These are phyloP conservation scores for Papilio machaon DNA, from an alignment of 1,140 invertebrate species.

Conservation along the genomic window DNA sequence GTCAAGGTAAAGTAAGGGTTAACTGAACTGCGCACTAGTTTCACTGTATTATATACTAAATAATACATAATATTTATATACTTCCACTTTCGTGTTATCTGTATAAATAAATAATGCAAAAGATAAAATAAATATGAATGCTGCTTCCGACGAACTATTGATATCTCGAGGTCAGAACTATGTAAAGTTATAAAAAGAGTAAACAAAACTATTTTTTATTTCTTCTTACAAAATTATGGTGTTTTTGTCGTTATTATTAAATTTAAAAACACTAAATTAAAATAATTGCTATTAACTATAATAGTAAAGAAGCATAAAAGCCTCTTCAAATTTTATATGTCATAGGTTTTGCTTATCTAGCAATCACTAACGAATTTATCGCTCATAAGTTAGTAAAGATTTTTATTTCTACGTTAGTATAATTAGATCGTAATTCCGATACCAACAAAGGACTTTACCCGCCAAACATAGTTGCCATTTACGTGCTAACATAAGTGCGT, in stretches of 20 bases:
- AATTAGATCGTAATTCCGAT: background rate
- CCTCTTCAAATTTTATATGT: background rate
- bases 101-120: too few species aligned
- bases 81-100: too few species aligned
- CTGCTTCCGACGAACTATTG: background rate
- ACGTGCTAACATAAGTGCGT: background rate
- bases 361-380: too few species aligned
- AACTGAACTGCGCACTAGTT: background rate
- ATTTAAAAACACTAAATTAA: background rate
- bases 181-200: background rate
- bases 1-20: conserved; percentile 5
- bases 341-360: too few species aligned
- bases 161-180: background rate
- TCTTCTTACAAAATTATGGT: background rate
- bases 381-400: too few species aligned
- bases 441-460: background rate
- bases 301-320: background rate
- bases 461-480: conserved; percentile 2
- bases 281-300: background rate
- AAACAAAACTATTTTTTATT: background rate
- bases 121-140: background rate
- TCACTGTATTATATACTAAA: background rate
- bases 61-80: too few species aligned
- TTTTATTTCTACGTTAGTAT: background rate
- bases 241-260: background rate